These are phyloP conservation scores for Drosophila sulfurigaster DNA, from an alignment of 1,140 invertebrate species.

Conservation along the genomic window DNA sequence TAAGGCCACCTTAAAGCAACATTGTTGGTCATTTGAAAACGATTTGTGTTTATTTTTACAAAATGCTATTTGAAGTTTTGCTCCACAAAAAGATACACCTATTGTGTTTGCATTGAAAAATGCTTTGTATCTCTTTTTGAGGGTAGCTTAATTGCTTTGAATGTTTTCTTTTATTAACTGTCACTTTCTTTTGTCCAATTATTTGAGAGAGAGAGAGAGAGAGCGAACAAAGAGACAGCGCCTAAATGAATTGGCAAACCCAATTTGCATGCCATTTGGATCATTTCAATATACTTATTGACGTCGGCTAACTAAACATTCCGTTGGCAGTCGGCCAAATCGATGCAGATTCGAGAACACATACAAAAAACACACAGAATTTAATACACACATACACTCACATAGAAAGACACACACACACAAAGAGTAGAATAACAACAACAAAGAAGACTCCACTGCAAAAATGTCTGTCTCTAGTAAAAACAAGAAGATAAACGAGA, in stretches of 20 bases:
- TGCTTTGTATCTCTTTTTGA: neutral
- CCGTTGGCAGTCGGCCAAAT: slow-evolving; percentile 67
- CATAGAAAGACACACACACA: slow-evolving; percentile 43
- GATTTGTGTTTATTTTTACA: too few species aligned
- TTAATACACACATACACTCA: slow-evolving; percentile 33
- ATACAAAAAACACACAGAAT: slow-evolving; percentile 40
- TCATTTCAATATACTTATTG: slow-evolving; percentile 71
- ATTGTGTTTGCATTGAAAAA: slow-evolving; percentile 1
- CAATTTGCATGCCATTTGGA: slow-evolving; percentile 60
- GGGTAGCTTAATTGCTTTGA: neutral
- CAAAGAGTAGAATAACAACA: slow-evolving; percentile 43
- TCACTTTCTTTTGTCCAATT: slow-evolving; percentile 25
- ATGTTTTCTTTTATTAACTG: slow-evolving; percentile 1
- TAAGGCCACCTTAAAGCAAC: too few species aligned
- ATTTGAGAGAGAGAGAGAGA: neutral
- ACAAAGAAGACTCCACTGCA: slow-evolving; percentile 53
- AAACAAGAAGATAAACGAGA: slow-evolving; percentile 28
- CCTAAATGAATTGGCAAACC: slow-evolving; percentile 42
- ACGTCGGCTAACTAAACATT: slow-evolving; percentile 70
- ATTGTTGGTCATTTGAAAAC: too few species aligned
- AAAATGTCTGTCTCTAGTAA: slow-evolving; percentile 31
- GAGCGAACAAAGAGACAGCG: slow-evolving; percentile 8
- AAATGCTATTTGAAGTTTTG: too few species aligned
- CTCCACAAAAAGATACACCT: too few species aligned
- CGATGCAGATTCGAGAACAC: slow-evolving; percentile 68